Evolutionary conservation across 2,113 vertebrate genomes (phyloP).

Genomic region (Labrus mixtus): DNA sequence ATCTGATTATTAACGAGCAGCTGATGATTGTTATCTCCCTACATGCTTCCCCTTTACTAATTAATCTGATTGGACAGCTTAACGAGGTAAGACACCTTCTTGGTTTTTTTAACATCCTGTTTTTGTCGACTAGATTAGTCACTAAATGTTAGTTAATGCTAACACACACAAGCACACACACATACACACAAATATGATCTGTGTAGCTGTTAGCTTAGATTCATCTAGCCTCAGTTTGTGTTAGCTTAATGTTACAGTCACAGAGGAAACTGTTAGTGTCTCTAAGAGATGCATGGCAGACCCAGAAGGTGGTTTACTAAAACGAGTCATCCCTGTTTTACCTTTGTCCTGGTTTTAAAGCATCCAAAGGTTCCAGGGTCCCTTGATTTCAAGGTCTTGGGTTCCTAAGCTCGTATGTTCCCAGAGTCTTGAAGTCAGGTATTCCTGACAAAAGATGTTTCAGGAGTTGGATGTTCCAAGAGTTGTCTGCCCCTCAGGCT

Average conservation of each 20-base stretch:
- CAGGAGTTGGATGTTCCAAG: too few species aligned
- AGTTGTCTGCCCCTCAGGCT: too few species aligned
- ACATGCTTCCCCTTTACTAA: constrained; percentile 72
- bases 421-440: too few species aligned
- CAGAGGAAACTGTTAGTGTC: not conserved
- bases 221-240: constrained; percentile 14
- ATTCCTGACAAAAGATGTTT: too few species aligned
- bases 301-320: too few species aligned
- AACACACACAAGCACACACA: constrained; percentile 7
- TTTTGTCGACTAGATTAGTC: constrained; percentile 43
- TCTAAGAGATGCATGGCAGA: not conserved
- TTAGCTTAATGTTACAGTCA: not conserved
- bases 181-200: not conserved
- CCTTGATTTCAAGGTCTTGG: too few species aligned
- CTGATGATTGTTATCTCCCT: constrained; percentile 62
- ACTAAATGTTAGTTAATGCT: not conserved
- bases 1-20: not conserved
- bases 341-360: too few species aligned
- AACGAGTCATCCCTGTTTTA: too few species aligned
- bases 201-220: constrained; percentile 8
- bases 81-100: constrained; percentile 75
- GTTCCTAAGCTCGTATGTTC: too few species aligned
- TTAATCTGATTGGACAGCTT: constrained; percentile 76
- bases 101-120: constrained; percentile 51
- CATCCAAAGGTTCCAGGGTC: not conserved